Conservation (phyloP, 2,113 vertebrate species). For the Sphyrna mokarran region DNA sequence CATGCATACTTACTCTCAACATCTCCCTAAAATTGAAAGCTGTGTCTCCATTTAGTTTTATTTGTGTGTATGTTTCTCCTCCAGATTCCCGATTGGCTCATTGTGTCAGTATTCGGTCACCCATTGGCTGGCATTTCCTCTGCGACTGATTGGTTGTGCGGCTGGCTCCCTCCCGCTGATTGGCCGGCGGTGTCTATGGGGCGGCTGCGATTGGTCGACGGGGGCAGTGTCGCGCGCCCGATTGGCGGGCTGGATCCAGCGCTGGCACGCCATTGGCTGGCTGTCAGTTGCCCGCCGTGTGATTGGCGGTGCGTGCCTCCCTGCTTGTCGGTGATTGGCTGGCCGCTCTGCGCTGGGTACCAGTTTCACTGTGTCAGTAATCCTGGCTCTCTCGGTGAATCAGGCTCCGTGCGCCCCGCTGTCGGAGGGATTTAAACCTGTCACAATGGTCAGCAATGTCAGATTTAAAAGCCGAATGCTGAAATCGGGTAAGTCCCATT, state of each 20-base stretch:
- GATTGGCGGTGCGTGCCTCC: not conserved
- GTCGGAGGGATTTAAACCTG: conserved; percentile 31
- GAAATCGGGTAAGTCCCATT: conserved; percentile 34
- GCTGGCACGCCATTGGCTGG: not conserved
- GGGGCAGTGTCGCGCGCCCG: not conserved
- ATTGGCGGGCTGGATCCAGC: not conserved
- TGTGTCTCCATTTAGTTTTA: not conserved
- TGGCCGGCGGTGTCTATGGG: not conserved
- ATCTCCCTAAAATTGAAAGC: not conserved
- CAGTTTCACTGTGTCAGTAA: conserved; percentile 29
- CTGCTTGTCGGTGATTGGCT: not conserved
- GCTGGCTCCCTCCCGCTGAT: not conserved
- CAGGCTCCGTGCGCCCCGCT: not conserved
- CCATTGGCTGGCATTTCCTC: not conserved
- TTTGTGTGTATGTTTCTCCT: conserved; percentile 5
- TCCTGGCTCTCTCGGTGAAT: conserved; percentile 15
- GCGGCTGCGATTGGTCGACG: not conserved
- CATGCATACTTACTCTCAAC: not conserved
- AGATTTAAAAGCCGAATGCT: conserved; percentile 36
- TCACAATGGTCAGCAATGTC: conserved; percentile 33
- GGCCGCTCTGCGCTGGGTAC: not conserved
- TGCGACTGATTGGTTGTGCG: not conserved
- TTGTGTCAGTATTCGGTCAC: not conserved
- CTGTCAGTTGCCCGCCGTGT: not conserved
- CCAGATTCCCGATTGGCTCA: not conserved